Evolutionary conservation across 2,888 invertebrate species (phyloP).

Genomic region (Empis stercorea): DNA sequence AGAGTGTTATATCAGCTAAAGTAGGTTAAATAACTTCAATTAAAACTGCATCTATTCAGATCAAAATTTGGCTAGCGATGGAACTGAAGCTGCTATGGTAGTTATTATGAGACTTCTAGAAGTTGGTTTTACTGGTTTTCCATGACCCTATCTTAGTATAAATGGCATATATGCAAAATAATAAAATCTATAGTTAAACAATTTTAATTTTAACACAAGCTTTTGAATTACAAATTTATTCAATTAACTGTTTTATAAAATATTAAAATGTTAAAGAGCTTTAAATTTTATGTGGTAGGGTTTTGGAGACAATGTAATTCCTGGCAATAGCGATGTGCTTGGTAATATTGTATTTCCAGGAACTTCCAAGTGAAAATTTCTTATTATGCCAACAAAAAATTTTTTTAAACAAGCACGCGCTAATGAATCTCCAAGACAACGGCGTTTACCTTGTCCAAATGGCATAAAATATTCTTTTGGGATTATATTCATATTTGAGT

Average conservation of each 20-base stretch:
- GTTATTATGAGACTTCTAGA: conserved; percentile 84
- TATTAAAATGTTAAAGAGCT: too few relatives aligned
- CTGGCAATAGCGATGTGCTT: conserved; percentile 37
- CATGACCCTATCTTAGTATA: conserved; percentile 43
- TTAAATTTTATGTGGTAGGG: conserved; percentile 39
- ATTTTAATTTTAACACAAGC: too few relatives aligned
- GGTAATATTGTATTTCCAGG: conserved; percentile 33
- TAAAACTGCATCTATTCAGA: conserved; percentile 15
- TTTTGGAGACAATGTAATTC: conserved; percentile 44
- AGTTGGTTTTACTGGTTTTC: conserved; percentile 71
- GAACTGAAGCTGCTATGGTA: conserved; percentile 82
- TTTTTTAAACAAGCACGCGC: conserved; percentile 49
- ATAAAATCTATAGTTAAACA: too few relatives aligned
- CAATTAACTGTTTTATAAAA: too few relatives aligned
- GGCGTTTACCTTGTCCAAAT: conserved; percentile 43
- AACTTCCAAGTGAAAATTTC: conserved; percentile 39
- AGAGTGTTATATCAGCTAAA: conserved; percentile 6
- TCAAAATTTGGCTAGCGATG: conserved; percentile 41
- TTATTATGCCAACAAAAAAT: conserved; percentile 46
- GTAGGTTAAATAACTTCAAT: conserved; percentile 9
- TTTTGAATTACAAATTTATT: too few relatives aligned
- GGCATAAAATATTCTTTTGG: conserved; percentile 32
- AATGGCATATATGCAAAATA: too few relatives aligned
- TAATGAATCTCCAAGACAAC: conserved; percentile 51
- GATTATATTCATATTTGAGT: conserved; percentile 21